Evolutionary conservation across 2,888 invertebrate species (phyloP).

Genomic region (Hydrotaea cyrtoneurina): DNA sequence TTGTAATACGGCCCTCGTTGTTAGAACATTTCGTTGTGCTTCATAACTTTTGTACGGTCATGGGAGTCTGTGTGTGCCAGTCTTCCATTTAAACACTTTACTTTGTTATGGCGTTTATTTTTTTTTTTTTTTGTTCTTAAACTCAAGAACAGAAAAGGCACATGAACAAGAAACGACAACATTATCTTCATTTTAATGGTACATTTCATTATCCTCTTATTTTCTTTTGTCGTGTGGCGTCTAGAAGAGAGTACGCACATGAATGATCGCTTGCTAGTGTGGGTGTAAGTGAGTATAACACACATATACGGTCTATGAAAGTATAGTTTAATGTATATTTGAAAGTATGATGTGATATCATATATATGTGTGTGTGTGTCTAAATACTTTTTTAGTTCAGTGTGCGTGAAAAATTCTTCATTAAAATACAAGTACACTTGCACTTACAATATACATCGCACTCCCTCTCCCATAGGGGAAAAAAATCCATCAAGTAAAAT

Average conservation of each 20-base stretch:
- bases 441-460: neutral
- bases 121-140: no score
- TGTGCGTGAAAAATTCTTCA: slow-evolving; percentile 26
- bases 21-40: neutral
- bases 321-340: neutral
- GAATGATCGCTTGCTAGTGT: neutral
- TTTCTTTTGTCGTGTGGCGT: neutral
- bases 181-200: slow-evolving; percentile 44
- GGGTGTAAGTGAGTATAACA: neutral
- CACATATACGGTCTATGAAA: neutral
- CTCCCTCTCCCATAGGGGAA: neutral
- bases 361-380: neutral
- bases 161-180: slow-evolving; percentile 27
- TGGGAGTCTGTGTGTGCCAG: neutral
- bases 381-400: slow-evolving; percentile 17
- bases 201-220: slow-evolving; percentile 42
- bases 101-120: slow-evolving; percentile 1
- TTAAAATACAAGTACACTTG: slow-evolving; percentile 19
- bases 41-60: no score
- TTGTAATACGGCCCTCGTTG: neutral
- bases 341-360: slow-evolving; percentile 1
- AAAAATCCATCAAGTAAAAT: slow-evolving; percentile 11
- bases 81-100: neutral
- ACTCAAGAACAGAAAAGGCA: neutral
- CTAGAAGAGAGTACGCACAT: neutral